Evolutionary conservation across 2,888 invertebrate species (phyloP).

Genomic region (Shargacucullia verbasci): DNA sequence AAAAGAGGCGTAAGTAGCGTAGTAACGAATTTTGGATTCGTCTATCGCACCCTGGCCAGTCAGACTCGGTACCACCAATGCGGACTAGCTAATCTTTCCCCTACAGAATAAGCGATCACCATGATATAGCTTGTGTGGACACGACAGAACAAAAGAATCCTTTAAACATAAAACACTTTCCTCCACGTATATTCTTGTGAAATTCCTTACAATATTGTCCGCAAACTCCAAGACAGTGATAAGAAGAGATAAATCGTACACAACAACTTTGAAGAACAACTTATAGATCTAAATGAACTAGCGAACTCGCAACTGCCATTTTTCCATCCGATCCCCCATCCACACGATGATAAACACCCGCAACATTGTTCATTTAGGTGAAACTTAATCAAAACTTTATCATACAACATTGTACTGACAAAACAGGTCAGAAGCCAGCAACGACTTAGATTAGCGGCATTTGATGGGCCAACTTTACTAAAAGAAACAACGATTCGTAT

Average conservation of each 20-base stretch:
- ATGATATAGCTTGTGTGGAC: too few relatives aligned
- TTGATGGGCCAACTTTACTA: constrained; percentile 48
- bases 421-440: constrained; percentile 32
- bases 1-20: too few relatives aligned
- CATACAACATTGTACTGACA: constrained; percentile 37
- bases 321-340: constrained; percentile 21
- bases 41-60: too few relatives aligned
- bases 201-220: not conserved
- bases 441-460: constrained; percentile 38
- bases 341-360: constrained; percentile 31
- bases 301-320: constrained; percentile 25
- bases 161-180: too few relatives aligned
- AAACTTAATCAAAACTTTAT: constrained; percentile 58
- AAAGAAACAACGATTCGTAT: constrained; percentile 39
- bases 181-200: too few relatives aligned
- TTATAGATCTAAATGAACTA: constrained; percentile 29
- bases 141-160: too few relatives aligned
- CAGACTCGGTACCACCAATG: too few relatives aligned
- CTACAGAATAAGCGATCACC: too few relatives aligned
- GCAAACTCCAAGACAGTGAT: constrained; percentile 1
- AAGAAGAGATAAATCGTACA: constrained; percentile 14
- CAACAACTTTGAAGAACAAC: constrained; percentile 24
- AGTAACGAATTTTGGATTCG: too few relatives aligned
- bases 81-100: too few relatives aligned
- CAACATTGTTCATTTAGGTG: constrained; percentile 41